Conservation (phyloP, 2,113 vertebrate species). For the Urocitellus parryii region DNA sequence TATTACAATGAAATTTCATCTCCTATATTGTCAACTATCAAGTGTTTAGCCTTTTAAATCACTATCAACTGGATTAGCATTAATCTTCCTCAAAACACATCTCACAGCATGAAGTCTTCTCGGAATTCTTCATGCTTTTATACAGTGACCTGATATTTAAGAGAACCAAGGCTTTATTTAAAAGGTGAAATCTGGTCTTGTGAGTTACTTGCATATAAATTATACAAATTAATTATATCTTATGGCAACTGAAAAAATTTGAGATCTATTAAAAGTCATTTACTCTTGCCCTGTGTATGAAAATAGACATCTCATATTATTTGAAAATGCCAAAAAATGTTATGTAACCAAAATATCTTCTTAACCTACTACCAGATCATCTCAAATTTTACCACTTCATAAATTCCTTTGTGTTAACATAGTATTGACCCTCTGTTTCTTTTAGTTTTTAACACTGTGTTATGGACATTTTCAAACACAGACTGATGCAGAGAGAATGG, state of each 20-base stretch:
- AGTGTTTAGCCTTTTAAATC: constrained; percentile 1
- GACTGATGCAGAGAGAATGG: neutral
- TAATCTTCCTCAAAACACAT: constrained; percentile 24
- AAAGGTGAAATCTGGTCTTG: constrained; percentile 7
- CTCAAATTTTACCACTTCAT: constrained; percentile 27
- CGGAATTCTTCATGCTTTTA: constrained; percentile 26
- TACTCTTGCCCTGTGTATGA: neutral
- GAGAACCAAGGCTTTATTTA: neutral
- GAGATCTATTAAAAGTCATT: neutral
- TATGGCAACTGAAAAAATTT: neutral
- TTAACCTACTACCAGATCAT: constrained; percentile 25
- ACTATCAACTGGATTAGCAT: neutral
- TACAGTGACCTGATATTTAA: constrained; percentile 22
- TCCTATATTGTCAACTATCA: neutral
- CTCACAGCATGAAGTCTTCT: neutral
- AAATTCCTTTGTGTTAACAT: constrained; percentile 24
- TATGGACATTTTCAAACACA: constrained; percentile 1
- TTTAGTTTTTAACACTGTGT: constrained; percentile 6
- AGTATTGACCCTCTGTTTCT: neutral
- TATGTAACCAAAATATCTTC: neutral
- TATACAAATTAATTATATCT: constrained; percentile 32
- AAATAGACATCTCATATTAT: constrained; percentile 15
- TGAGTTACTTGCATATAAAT: constrained; percentile 21
- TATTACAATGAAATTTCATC: constrained; percentile 10
- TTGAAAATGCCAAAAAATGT: neutral